phyloP scores from a whole-genome alignment of 1,140 invertebrate genomes.

The Polyergus mexicanus region DNA sequence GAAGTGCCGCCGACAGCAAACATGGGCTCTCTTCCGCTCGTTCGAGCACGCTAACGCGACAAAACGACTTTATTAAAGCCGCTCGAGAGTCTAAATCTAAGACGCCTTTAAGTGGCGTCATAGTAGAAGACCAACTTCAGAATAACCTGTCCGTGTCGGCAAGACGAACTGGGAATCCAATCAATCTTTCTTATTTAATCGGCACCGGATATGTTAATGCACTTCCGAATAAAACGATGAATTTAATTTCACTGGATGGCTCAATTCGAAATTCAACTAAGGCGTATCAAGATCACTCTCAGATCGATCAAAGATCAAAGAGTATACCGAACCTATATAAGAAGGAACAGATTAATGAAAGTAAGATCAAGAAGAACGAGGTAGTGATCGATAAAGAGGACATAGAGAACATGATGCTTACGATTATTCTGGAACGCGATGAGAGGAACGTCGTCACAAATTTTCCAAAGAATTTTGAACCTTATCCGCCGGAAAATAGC shows the following conservation, averaged over 20 bases:
- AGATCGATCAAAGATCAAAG: conserved; percentile 3
- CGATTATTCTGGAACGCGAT: conserved; percentile 72
- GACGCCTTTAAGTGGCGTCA: background rate
- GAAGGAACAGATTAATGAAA: background rate
- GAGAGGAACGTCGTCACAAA: conserved; percentile 57
- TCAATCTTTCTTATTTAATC: background rate
- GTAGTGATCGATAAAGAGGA: conserved; percentile 67
- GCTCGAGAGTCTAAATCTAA: background rate
- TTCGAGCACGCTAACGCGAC: conserved; percentile 32
- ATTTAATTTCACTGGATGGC: conserved; percentile 1
- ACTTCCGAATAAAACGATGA: background rate
- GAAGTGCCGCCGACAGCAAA: conserved; percentile 13
- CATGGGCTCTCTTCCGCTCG: conserved; percentile 10
- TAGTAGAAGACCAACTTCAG: background rate
- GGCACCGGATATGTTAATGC: conserved; percentile 14
- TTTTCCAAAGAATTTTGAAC: conserved; percentile 69
- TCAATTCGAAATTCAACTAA: conserved; percentile 8
- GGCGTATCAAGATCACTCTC: background rate
- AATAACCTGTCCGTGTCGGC: background rate
- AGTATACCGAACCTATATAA: background rate
- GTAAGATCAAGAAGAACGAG: conserved; percentile 39
- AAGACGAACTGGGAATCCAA: background rate
- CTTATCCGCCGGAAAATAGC: conserved; percentile 38
- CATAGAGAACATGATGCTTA: conserved; percentile 67
- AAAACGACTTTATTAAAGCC: conserved; percentile 47